phyloP scores from a whole-genome alignment of 2,888 invertebrate species.

The Euclidia mi region DNA sequence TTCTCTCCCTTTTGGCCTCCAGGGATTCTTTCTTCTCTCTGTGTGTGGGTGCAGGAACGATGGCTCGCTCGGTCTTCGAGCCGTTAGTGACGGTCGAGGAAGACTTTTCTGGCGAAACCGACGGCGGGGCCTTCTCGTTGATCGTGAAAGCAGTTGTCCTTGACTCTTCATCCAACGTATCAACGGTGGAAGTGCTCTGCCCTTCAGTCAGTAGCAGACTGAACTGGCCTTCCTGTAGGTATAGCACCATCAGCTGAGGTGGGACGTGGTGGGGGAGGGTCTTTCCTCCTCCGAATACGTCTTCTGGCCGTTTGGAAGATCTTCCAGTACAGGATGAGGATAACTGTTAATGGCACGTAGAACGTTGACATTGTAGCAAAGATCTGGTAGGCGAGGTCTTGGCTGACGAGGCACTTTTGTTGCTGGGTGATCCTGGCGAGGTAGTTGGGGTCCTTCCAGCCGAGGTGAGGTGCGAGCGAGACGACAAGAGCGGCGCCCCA shows the following conservation, averaged over 20 bases:
- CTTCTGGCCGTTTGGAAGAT: conserved; percentile 97
- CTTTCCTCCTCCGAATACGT: conserved; percentile 90
- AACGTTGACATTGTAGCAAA: conserved; percentile 99
- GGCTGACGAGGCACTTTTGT: conserved; percentile 97
- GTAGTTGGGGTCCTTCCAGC: conserved; percentile 98
- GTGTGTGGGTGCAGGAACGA: conserved; percentile 85
- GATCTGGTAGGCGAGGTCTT: conserved; percentile 97
- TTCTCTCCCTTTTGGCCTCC: conserved; percentile 97
- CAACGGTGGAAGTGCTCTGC: conserved; percentile 91
- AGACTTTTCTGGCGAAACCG: conserved; percentile 93
- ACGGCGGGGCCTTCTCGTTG: conserved; percentile 88
- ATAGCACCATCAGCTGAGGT: conserved; percentile 83
- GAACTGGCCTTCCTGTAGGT: conserved; percentile 80
- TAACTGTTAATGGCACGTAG: conserved; percentile 98
- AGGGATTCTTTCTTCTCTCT: conserved; percentile 93
- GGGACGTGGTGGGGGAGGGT: conserved; percentile 82
- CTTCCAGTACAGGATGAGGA: conserved; percentile 98
- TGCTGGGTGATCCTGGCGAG: conserved; percentile 95
- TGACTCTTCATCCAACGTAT: conserved; percentile 91
- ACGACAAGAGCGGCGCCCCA: conserved; percentile 98
- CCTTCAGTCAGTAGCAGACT: conserved; percentile 91
- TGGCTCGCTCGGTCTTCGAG: conserved; percentile 86
- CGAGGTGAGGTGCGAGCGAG: conserved; percentile 98
- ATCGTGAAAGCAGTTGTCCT: conserved; percentile 93
- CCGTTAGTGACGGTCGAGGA: conserved; percentile 92